phyloP scores from a whole-genome alignment of 23 tunicate species.

The Trididemnum clinides region DNA sequence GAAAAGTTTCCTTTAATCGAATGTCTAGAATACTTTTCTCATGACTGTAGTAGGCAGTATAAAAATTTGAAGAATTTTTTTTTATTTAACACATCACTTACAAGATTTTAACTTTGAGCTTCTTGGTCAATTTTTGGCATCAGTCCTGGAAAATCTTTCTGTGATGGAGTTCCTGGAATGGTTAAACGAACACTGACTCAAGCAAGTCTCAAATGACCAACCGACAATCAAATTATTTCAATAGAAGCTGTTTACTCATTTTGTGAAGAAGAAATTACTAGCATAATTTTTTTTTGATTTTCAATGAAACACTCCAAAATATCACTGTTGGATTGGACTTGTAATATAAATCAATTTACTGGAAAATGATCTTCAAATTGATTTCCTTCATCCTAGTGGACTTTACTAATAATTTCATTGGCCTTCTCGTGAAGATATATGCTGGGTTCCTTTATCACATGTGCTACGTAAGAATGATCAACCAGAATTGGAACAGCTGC shows the following conservation, averaged over 20 bases:
- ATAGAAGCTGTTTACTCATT: not conserved
- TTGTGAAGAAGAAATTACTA: constrained; percentile 12
- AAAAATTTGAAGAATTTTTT: constrained; percentile 29
- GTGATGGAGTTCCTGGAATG: constrained; percentile 30
- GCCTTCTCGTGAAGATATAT: constrained; percentile 35
- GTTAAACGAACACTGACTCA: not conserved
- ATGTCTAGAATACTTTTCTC: constrained; percentile 12
- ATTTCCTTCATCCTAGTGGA: constrained; percentile 34
- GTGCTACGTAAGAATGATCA: constrained; percentile 21
- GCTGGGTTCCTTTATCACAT: constrained; percentile 27
- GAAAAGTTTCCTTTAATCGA: constrained; percentile 22
- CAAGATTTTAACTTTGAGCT: constrained; percentile 20
- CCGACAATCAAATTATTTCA: constrained; percentile 17
- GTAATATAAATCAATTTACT: not conserved
- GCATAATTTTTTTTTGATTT: not conserved
- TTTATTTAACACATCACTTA: constrained; percentile 10
- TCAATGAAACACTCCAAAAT: not conserved
- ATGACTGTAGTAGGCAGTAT: constrained; percentile 33
- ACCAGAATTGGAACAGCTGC: constrained; percentile 21
- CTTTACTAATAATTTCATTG: constrained; percentile 24
- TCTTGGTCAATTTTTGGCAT: constrained; percentile 48
- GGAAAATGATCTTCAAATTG: constrained; percentile 6
- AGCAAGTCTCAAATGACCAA: constrained; percentile 30
- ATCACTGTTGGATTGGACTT: constrained; percentile 35
- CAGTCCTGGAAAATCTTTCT: constrained; percentile 53